These are phyloP conservation scores for Colaptes auratus DNA, from an alignment of 2,113 vertebrate genomes.

Conservation along the genomic window DNA sequence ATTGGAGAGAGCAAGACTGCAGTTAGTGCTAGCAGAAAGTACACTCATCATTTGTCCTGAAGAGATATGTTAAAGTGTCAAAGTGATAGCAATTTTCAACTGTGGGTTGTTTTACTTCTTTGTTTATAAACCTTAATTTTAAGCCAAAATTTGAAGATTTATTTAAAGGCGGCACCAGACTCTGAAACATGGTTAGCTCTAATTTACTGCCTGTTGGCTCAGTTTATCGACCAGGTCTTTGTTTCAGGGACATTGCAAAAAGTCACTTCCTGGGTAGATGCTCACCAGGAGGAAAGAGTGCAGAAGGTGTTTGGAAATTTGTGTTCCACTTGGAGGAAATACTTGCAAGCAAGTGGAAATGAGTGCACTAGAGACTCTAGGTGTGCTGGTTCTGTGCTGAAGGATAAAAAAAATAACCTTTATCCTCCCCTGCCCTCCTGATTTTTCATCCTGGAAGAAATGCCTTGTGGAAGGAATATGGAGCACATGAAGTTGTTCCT, in stretches of 20 bases:
- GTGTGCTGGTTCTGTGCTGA: neutral
- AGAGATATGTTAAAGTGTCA: neutral
- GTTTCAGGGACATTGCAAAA: neutral
- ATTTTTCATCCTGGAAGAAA: neutral
- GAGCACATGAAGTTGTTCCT: neutral
- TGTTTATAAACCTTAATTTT: neutral
- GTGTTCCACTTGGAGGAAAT: neutral
- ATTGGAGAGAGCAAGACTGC: neutral
- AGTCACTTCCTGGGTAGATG: neutral
- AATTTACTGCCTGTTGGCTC: neutral
- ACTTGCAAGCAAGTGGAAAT: neutral
- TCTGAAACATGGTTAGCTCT: neutral
- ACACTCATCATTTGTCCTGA: neutral
- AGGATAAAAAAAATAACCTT: neutral
- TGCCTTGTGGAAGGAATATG: neutral
- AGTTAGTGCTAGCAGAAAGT: neutral
- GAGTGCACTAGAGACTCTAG: neutral
- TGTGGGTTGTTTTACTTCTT: neutral
- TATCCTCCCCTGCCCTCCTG: neutral
- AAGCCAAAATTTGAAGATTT: neutral
- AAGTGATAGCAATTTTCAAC: neutral
- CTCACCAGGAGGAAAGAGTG: constrained; percentile 26
- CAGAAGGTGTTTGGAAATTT: neutral
- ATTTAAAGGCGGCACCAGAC: neutral
- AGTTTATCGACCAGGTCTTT: neutral